phyloP scores from a whole-genome alignment of 2,888 invertebrate species.

The Pollenia angustigena region DNA sequence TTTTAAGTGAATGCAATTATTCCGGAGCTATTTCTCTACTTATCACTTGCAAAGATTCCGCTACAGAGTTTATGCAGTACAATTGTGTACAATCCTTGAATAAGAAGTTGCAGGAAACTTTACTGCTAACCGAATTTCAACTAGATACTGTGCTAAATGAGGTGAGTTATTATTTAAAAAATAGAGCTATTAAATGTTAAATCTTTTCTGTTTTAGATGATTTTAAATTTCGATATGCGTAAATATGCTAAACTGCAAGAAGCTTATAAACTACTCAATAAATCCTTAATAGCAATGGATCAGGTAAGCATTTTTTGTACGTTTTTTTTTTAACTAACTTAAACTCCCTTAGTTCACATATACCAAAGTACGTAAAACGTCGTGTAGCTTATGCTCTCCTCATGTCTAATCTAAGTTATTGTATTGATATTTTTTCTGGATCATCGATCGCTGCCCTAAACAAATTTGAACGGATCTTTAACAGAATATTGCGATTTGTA shows the following conservation, averaged over 20 bases:
- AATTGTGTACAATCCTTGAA: conserved; percentile 95
- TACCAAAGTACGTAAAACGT: no score
- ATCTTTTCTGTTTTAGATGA: conserved; percentile 77
- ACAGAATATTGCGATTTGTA: no score
- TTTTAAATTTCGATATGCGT: conserved; percentile 89
- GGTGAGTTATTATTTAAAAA: conserved; percentile 84
- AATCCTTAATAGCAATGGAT: conserved; percentile 96
- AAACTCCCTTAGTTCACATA: no score
- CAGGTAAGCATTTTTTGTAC: conserved; percentile 82
- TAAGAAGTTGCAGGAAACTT: conserved; percentile 94
- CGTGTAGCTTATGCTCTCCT: no score
- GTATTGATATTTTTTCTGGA: no score
- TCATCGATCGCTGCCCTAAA: no score
- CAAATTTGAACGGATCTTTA: no score
- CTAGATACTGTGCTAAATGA: conserved; percentile 93
- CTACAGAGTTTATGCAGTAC: conserved; percentile 93
- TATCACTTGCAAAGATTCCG: conserved; percentile 93
- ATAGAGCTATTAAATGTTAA: not conserved
- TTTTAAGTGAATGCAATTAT: conserved; percentile 93
- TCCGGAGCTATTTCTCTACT: conserved; percentile 95
- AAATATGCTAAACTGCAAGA: conserved; percentile 93
- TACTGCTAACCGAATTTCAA: conserved; percentile 95
- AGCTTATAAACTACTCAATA: conserved; percentile 95
- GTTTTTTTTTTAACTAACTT: no score
- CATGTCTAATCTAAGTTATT: no score